Evolutionary conservation across 2,888 invertebrate genomes (phyloP), one percentile per base, ranked within the genome.

Genomic region (Drosophila stalkeri): DNA sequence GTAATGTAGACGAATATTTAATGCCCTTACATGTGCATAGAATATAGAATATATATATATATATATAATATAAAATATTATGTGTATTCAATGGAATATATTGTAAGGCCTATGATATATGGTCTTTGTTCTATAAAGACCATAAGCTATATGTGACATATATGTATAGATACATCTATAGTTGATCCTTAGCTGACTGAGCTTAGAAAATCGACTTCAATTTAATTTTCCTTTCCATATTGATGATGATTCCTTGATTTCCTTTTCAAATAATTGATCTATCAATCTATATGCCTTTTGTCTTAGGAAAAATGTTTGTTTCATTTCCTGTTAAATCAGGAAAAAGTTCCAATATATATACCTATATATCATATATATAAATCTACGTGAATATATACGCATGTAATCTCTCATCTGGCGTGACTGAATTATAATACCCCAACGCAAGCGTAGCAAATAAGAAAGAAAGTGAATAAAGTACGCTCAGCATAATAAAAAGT

Each of bases 401-500:
- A 51, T 16, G 41, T 18, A 41, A 55, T 31, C 27, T 54, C 8
- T 18, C 51, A 54, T n/a, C 37, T 27, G 20, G 20, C 20, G 9
- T 55, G 33, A 33, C 14, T 33, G 18, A 41, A 27, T 56, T 18
- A 12, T 23, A 56, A 56, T 67, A 47, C 56, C 56, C 56, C 46
- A 9, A 14, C 35, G 20, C 18, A 31, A 20, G n/a, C 20, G 44
- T 35, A 16, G 18, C 43, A 52, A 37, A 52, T 31, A 61, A 39
- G 39, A 57, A 51, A 31, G 33, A 55, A 44, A 57, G 59, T 65
- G 66, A 69, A 65, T 60, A 62, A 72, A 81, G 72, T 75, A 76
- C 61, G 71, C 46, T 65, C 46, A 73, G 76, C 74, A 65, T 76
- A 86, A 83, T 77, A 86, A 86, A 80, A 83, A 85, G 76, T 80